Base-by-base conservation (phyloP, 2,888 invertebrate species). In the Allolobophora icterica region DNA sequence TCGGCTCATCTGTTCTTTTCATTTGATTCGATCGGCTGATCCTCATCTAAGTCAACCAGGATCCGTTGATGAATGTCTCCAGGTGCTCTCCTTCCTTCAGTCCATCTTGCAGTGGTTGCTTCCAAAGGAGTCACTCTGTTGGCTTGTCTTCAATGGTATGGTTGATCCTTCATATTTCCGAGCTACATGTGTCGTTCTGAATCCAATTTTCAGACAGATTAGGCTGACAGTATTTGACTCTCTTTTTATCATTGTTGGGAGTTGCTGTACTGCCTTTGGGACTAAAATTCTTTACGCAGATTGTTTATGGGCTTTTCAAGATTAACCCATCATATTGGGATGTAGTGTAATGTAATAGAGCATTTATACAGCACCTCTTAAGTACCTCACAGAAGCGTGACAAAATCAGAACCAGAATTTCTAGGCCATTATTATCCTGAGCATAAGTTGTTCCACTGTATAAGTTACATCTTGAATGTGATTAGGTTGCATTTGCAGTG, bases 81-180 rank as follows among this genome's bases (percentile, higher is more conserved):
- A 94, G 89, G 94, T 95, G 58, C 93, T 95, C 35, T 91, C 93
- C 45, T 95, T 95, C 91, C 93, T 95, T 13, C 92, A 95, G 84
- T 93, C 95, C 24, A 93, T 95, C 83, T 95, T 94, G 90, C 95
- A 95, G 91, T 94, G 95, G 38, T 93, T 95, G 19, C 93, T 95
- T 33, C 94, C 95, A 30, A 94, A 94, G 52, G 95, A 95, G 89
- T 93, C 93, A 42, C 94, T 95, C 40, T 95, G 95, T 92, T 95
- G 95, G 95, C 94, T 95, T 19, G 94, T 95, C 30, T 95, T 94
- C 92, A 95, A 95, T 94, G 93, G 71, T 71, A 95, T 94, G 93
- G 71, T 71, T 71, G 71, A n/a, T 71, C 71, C 71, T 30, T 71
- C 71, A n/a, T 30, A n/a, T n/a, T 8, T 71, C 71, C n/a, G 71